A percentile compares a stretch with the other conserved stretches of the same genome.
Conservation (phyloP, 2,888 invertebrate genomes). For the Gandaritis pyraliata region DNA sequence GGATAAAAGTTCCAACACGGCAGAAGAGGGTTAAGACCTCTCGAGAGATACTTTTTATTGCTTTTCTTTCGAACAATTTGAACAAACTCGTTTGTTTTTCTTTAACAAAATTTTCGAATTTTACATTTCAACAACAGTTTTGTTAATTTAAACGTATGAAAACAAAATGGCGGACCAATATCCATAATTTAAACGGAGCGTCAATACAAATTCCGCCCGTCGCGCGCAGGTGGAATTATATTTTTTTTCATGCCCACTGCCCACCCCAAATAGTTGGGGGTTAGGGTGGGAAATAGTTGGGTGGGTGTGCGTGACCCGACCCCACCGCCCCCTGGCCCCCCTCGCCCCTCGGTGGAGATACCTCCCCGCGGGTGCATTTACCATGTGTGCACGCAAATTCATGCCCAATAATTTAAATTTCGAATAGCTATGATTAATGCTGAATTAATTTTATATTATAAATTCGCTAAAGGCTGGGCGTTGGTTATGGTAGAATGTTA, state of each 20-base stretch:
- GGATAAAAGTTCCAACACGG: slow-evolving; percentile 43
- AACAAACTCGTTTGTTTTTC: slow-evolving; percentile 32
- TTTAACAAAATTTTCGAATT: slow-evolving; percentile 30
- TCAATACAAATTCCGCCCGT: slow-evolving; percentile 73
- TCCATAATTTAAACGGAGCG: slow-evolving; percentile 68
- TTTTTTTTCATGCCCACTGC: slow-evolving; percentile 73
- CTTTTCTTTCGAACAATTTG: slow-evolving; percentile 40
- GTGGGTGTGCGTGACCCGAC: slow-evolving; percentile 70
- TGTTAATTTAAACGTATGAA: slow-evolving; percentile 45
- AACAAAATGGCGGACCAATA: slow-evolving; percentile 76
- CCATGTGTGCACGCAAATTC: slow-evolving; percentile 82
- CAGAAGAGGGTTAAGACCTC: slow-evolving; percentile 41
- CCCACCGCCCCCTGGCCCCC: slow-evolving; percentile 50
- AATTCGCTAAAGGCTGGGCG: slow-evolving; percentile 16
- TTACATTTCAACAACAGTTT: slow-evolving; percentile 48
- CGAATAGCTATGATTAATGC: slow-evolving; percentile 76
- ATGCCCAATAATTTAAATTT: slow-evolving; percentile 82
- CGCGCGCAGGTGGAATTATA: slow-evolving; percentile 80
- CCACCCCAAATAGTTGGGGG: slow-evolving; percentile 81
- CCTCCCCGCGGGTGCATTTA: slow-evolving; percentile 58
- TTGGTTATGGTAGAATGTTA: slow-evolving; percentile 21
- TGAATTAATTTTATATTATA: slow-evolving; percentile 59
- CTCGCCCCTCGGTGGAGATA: slow-evolving; percentile 43
- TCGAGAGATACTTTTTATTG: slow-evolving; percentile 45
- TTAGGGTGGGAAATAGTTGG: slow-evolving; percentile 65